These are phyloP conservation scores for Clarias batrachus DNA, from an alignment of 2,113 vertebrate genomes.

Conservation along the genomic window DNA sequence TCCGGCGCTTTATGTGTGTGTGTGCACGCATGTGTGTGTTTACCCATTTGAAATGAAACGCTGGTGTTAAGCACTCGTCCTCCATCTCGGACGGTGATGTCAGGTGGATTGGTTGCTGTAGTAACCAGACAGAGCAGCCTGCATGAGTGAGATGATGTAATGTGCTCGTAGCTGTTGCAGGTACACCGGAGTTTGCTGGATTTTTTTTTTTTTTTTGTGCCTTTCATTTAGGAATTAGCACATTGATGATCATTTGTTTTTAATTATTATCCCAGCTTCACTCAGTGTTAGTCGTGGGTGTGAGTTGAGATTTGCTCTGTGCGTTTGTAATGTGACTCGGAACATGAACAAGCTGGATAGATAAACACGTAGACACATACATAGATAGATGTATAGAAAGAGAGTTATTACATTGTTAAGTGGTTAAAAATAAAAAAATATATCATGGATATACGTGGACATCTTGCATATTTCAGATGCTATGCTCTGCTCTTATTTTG, in stretches of 20 bases:
- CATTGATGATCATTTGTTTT: neutral
- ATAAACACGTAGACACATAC: neutral
- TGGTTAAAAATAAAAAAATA: too few species aligned
- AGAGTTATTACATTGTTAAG: neutral
- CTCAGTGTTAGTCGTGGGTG: neutral
- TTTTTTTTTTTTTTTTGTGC: conserved; percentile 38
- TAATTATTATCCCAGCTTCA: neutral
- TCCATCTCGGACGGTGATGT: conserved; percentile 53
- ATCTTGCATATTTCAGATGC: neutral
- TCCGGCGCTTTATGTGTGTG: neutral
- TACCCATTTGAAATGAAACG: conserved; percentile 40
- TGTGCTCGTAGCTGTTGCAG: conserved; percentile 49
- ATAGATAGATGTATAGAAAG: neutral
- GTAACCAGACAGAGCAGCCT: conserved; percentile 56
- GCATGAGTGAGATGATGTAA: conserved; percentile 59
- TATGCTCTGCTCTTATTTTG: neutral
- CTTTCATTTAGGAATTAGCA: conserved; percentile 13
- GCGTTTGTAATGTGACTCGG: neutral
- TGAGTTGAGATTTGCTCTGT: neutral
- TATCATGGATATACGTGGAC: neutral
- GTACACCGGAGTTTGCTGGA: conserved; percentile 28
- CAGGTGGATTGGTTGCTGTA: conserved; percentile 63
- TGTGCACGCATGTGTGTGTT: neutral
- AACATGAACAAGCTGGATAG: neutral
- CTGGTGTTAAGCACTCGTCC: conserved; percentile 25